phyloP scores from a whole-genome alignment of 2,888 invertebrate species.

The Actias luna region DNA sequence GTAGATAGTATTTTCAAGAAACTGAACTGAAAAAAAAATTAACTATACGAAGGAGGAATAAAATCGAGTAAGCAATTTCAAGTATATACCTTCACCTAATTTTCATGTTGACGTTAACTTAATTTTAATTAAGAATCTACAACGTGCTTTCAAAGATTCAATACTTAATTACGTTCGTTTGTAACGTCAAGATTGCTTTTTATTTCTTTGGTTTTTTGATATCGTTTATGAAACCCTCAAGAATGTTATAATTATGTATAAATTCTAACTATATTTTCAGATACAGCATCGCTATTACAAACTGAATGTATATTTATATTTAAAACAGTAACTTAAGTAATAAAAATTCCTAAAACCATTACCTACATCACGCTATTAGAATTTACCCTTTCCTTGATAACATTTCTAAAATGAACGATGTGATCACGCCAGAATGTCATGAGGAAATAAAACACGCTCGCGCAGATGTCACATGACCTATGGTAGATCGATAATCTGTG shows the following conservation, averaged over 20 bases:
- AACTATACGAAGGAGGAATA: too few relatives aligned
- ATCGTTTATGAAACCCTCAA: not conserved
- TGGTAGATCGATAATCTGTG: too few relatives aligned
- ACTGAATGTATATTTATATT: not conserved
- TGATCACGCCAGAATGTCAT: too few relatives aligned
- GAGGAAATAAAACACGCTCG: too few relatives aligned
- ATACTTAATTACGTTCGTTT: constrained; percentile 30
- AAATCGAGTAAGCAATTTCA: constrained; percentile 14
- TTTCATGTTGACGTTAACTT: constrained; percentile 25
- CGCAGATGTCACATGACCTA: too few relatives aligned
- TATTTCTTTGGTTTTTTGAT: not conserved
- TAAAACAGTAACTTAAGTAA: constrained; percentile 12
- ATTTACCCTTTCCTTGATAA: not conserved
- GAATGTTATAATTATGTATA: not conserved
- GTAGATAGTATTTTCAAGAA: not conserved
- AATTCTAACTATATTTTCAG: too few relatives aligned
- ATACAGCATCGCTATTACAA: too few relatives aligned
- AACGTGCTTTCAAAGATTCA: constrained; percentile 32
- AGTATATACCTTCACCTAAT: constrained; percentile 20
- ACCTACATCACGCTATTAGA: not conserved
- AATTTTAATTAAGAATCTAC: constrained; percentile 36
- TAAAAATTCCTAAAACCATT: not conserved
- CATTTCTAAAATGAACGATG: too few relatives aligned
- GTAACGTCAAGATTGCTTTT: constrained; percentile 14
- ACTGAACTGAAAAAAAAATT: too few relatives aligned